Evolutionary conservation across 2,113 vertebrate species (phyloP).

Genomic region (Serinus canaria): DNA sequence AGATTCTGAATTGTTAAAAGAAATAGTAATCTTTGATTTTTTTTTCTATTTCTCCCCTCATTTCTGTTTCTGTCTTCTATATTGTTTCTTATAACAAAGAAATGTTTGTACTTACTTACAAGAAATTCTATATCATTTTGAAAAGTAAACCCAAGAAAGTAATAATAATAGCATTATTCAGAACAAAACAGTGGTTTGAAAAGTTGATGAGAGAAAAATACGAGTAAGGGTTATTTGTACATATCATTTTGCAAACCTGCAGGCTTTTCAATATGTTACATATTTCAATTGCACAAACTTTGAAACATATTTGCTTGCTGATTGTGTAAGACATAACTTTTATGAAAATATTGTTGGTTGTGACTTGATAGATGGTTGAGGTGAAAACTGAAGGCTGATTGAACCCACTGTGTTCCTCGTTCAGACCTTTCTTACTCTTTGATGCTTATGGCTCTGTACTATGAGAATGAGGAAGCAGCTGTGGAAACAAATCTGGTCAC

Average conservation of each 20-base stretch:
- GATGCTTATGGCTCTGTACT: neutral
- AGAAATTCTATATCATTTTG: neutral
- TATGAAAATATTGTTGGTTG: neutral
- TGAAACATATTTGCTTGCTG: neutral
- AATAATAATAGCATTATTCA: neutral
- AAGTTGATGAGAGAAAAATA: neutral
- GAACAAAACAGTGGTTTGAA: neutral
- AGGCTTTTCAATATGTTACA: neutral
- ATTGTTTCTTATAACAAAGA: conserved; percentile 17
- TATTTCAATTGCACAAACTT: neutral
- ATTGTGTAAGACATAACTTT: neutral
- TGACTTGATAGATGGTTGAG: neutral
- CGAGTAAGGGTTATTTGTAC: neutral
- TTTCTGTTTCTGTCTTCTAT: neutral
- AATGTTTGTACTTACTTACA: conserved; percentile 4
- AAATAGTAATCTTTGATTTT: conserved; percentile 41
- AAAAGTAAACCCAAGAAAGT: conserved; percentile 11
- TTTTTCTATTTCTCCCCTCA: neutral
- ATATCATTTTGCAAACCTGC: neutral
- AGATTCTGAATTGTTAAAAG: conserved; percentile 55
- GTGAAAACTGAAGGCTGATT: neutral
- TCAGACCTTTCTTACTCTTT: neutral
- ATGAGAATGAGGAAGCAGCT: neutral
- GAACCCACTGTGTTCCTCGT: neutral
- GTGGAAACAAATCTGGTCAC: neutral